These are phyloP conservation scores for Drosophila nigrodunni DNA, from an alignment of 1,140 invertebrate genomes.

Conservation along the genomic window DNA sequence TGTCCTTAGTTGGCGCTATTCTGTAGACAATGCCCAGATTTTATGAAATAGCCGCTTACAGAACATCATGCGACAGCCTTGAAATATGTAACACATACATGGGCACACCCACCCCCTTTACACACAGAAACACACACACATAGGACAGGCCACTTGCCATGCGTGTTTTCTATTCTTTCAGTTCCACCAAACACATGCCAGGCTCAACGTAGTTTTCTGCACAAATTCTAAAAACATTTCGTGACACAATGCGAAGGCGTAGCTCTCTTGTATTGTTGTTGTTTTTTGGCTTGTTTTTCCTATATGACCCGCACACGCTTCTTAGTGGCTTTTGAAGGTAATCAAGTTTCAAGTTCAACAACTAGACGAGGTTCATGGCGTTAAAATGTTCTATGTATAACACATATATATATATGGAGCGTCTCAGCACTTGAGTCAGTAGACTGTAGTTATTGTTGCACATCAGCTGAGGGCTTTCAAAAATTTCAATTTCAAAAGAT, in stretches of 20 bases:
- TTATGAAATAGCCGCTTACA: constrained; percentile 48
- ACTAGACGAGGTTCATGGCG: constrained; percentile 71
- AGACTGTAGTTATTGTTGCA: constrained; percentile 58
- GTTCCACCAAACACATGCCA: not conserved
- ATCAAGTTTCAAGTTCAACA: constrained; percentile 83
- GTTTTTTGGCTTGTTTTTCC: constrained; percentile 24
- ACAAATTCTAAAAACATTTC: constrained; percentile 63
- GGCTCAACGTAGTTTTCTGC: constrained; percentile 16
- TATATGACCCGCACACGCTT: constrained; percentile 45
- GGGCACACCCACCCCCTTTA: not conserved
- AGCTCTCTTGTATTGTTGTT: constrained; percentile 38
- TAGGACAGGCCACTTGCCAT: constrained; percentile 59
- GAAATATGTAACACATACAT: constrained; percentile 41
- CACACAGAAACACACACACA: constrained; percentile 15
- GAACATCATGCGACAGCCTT: constrained; percentile 63
- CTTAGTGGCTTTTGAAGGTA: constrained; percentile 77
- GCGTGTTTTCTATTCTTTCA: constrained; percentile 57
- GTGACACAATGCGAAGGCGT: constrained; percentile 72
- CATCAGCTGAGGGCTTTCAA: constrained; percentile 29
- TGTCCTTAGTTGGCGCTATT: constrained; percentile 66
- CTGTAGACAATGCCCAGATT: constrained; percentile 72
- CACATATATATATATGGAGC: not conserved
- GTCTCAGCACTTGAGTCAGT: constrained; percentile 38
- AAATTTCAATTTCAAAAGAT: constrained; percentile 41
- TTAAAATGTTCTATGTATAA: constrained; percentile 24